Conservation (phyloP, 2,113 vertebrate species). For the Struthio camelus region DNA sequence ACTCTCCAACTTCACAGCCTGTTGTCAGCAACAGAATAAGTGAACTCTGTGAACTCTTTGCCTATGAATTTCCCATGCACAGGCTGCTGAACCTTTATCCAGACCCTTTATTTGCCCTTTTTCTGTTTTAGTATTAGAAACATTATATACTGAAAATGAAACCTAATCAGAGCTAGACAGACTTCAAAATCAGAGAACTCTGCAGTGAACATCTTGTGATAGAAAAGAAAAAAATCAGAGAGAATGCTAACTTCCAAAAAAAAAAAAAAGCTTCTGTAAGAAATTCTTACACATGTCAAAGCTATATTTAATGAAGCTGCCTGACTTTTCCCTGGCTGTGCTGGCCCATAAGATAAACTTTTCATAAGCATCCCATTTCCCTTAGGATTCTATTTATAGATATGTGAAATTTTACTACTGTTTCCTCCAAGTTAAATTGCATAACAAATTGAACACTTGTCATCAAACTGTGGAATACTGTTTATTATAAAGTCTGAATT, state of each 20-base stretch:
- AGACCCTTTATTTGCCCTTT: background rate
- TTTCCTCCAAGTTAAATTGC: conserved; percentile 8
- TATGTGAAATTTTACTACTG: background rate
- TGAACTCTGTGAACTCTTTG: background rate
- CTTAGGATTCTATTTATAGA: background rate
- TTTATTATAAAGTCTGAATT: background rate
- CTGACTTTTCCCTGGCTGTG: background rate
- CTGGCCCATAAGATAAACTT: background rate
- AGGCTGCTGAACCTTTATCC: background rate
- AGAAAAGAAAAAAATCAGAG: background rate
- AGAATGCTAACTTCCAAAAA: background rate
- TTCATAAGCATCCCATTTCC: background rate
- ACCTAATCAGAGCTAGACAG: background rate
- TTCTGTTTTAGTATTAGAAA: background rate
- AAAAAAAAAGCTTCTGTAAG: background rate
- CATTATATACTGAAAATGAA: background rate
- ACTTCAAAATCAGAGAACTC: background rate
- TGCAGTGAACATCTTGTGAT: background rate
- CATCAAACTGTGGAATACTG: background rate
- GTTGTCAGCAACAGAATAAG: background rate
- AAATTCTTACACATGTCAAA: background rate
- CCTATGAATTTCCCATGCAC: background rate
- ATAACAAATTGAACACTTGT: background rate
- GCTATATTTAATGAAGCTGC: background rate
- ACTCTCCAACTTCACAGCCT: background rate